Base-by-base conservation (phyloP, 1,140 invertebrate genomes). In the Drosophila lacteicornis region DNA sequence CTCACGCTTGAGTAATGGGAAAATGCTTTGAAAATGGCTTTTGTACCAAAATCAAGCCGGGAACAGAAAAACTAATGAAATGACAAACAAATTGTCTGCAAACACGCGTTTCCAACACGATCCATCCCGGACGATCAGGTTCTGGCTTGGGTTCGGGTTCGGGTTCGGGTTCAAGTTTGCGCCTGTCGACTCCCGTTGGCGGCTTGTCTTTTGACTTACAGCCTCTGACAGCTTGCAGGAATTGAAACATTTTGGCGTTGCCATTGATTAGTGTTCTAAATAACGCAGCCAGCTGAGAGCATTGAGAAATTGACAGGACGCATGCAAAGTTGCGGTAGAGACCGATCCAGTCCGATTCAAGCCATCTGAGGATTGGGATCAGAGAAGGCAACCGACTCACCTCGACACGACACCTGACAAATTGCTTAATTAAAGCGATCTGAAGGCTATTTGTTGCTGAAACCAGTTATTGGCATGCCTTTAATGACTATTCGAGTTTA, bases 401-500 rank as follows among this genome's bases (percentile, higher is more conserved):
- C 49, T 40, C 51, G 59, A 74, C 59, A 62, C 63, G 84, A 69
- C 53, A 74, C 76, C 59, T 88, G 85, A 90, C 85, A 88, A 88
- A 88, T 88, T 88, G 82, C 86, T 88, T 91, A 88, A 88, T 85
- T 88, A 88, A 90, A 82, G 61, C 79, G 56, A 76, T 53, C 75
- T 53, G 81, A 87, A 74, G 80, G 73, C 85, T 73, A 90, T 90
- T 90, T 88, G 78, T 81, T 62, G 75, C 62, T 53, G 25, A 62
- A 86, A 82, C 53, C 62, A 76, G 83, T 75, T 86, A 67, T 70
- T 82, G 75, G 62, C 69, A 86, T 80, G 75, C 79, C 79, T 77
- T 77, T 73, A 87, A 86, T 86, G 74, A 71, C 63, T 46, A 80
- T 51, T 73, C 59, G 59, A 61, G 66, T 69, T 79, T 65, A 63